Conservation (phyloP, 2,888 invertebrate species). For the Stramonita haemastoma region DNA sequence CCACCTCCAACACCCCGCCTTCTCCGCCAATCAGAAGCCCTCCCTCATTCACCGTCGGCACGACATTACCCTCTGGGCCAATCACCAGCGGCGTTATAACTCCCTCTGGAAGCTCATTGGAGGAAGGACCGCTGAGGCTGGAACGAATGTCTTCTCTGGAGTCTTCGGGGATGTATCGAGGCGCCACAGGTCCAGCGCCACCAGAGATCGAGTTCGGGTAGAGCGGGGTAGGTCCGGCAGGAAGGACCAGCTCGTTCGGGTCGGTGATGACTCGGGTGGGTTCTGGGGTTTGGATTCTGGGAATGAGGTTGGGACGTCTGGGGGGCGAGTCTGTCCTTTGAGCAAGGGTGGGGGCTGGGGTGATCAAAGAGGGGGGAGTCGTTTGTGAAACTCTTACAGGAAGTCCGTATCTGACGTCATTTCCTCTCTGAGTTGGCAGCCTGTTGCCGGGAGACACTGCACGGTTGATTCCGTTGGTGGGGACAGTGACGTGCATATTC, state of each 20-base stretch:
- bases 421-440: background rate
- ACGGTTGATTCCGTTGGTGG: background rate
- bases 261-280: slow-evolving; percentile 4
- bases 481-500: background rate
- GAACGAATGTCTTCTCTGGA: background rate
- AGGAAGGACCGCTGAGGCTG: slow-evolving; percentile 3
- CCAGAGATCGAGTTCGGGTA: background rate
- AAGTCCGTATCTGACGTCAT: background rate
- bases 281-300: background rate
- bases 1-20: background rate
- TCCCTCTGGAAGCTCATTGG: slow-evolving; percentile 28
- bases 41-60: slow-evolving; percentile 36
- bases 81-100: slow-evolving; percentile 12
- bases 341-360: background rate
- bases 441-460: background rate
- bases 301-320: background rate
- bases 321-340: background rate
- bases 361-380: background rate
- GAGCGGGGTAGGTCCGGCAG: background rate
- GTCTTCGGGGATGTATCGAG: slow-evolving; percentile 3
- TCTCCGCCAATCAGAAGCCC: slow-evolving; percentile 22
- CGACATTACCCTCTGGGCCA: slow-evolving; percentile 31
- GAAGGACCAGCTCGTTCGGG: background rate
- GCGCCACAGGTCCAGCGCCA: background rate
- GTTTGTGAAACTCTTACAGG: background rate